These are phyloP conservation scores for Tineola bisselliella DNA, from an alignment of 2,888 invertebrate genomes.

Conservation along the genomic window DNA sequence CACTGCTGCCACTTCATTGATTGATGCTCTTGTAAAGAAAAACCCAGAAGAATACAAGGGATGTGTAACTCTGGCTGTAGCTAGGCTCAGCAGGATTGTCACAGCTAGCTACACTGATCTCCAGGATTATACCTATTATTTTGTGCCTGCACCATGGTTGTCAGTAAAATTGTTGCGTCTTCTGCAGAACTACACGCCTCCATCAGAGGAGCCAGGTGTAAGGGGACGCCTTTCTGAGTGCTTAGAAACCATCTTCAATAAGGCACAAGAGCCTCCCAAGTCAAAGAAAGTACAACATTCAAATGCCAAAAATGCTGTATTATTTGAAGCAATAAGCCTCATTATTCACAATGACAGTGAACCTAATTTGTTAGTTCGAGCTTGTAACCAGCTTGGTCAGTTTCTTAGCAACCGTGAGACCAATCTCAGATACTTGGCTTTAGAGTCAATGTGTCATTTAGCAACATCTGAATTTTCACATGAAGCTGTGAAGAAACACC, in stretches of 20 bases:
- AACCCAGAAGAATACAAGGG: conserved; percentile 99
- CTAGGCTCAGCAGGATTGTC: conserved; percentile 95
- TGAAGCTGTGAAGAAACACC: conserved; percentile 99
- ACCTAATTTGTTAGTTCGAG: conserved; percentile 94
- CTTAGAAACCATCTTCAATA: conserved; percentile 96
- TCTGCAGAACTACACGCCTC: conserved; percentile 98
- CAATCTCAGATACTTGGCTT: conserved; percentile 95
- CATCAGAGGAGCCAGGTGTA: conserved; percentile 95
- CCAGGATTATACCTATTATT: conserved; percentile 99
- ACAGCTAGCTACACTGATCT: conserved; percentile 99
- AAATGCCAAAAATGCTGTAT: conserved; percentile 99
- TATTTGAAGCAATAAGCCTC: conserved; percentile 99
- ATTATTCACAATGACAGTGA: conserved; percentile 99
- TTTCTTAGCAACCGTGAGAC: conserved; percentile 98
- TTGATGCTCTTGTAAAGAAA: conserved; percentile 97
- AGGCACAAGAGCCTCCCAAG: conserved; percentile 99
- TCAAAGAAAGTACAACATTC: conserved; percentile 99
- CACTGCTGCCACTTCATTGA: conserved; percentile 96
- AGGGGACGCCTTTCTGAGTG: conserved; percentile 96
- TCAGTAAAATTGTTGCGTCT: conserved; percentile 96
- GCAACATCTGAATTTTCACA: conserved; percentile 99
- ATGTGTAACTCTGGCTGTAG: conserved; percentile 97
- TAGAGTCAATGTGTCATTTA: conserved; percentile 99
- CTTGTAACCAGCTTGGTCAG: conserved; percentile 98
- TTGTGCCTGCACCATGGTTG: conserved; percentile 99